Evolutionary conservation across 2,113 vertebrate genomes (phyloP), one percentile per base, ranked within the genome.

Genomic region (Mustela nigripes): DNA sequence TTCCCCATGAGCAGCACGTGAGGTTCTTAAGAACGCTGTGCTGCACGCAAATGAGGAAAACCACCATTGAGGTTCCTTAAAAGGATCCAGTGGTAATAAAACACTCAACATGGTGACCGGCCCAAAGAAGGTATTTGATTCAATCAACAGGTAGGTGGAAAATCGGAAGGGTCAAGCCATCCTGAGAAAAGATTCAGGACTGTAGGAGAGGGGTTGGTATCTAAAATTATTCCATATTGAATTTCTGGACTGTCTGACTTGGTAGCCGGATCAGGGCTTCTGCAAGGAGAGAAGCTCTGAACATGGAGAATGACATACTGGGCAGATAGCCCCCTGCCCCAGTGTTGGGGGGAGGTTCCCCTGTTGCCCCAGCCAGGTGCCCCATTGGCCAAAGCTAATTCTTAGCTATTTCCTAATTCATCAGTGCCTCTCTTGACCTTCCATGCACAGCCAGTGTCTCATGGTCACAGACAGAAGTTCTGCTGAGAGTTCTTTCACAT

Each of bases 261-360:
- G 22, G 50, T 67, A 28, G 80, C 10, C 31, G 1, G 83, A 82
- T 36, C 6, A 58, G 18, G 33, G 22, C 22, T 53, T 89, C 28
- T 6, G 42, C 2, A 9, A 22, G 5, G 26, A 89, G 63, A 6
- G 42, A 69, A 56, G 24, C 1, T 10, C 22, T 39, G 33, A 53
- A 4, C 6, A 6, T 0, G 1, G 33, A 87, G 58, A 1, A 0
- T 5, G 4, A 4, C 4, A 7, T 3, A 15, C 26, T 12, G 42
- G 73, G 45, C 7, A 10, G 65, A 45, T 2, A 11, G 58, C 58
- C 2, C 2, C 56, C 6, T 58, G 26, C 69, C 39, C 69, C 74
- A n/a, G 26, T 53, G 19, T 36, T 24, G 26, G 31, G 1, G 7
- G 12, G 3, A 84, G 36, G 19, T 8, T 22, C 65, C 12, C 21